phyloP scores from a whole-genome alignment of 2,888 invertebrate species.

The Amiota mariae region DNA sequence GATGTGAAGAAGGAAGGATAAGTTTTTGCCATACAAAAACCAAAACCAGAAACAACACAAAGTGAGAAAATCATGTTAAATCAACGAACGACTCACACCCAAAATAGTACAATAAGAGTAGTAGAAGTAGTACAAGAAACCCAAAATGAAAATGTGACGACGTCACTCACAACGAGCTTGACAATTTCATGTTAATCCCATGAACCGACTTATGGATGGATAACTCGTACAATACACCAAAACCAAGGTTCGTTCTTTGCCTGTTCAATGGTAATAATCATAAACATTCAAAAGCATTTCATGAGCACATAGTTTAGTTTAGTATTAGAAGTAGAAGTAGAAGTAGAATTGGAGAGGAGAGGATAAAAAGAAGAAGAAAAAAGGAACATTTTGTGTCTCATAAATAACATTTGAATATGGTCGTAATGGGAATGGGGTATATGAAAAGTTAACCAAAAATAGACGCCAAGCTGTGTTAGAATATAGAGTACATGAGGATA shows the following conservation, averaged over 20 bases:
- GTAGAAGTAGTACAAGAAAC: too few species aligned
- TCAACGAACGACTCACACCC: not conserved
- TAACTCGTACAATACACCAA: too few species aligned
- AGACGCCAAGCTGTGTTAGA: not conserved
- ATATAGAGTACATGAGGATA: not conserved
- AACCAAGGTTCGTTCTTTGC: slow-evolving; percentile 37
- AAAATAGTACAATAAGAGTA: slow-evolving; percentile 12
- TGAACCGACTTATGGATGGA: too few species aligned
- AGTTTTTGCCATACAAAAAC: slow-evolving; percentile 33
- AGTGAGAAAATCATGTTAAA: slow-evolving; percentile 3
- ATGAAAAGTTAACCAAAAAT: not conserved
- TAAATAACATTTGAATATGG: slow-evolving; percentile 58
- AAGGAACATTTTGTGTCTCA: slow-evolving; percentile 24
- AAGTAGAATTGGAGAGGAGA: not conserved
- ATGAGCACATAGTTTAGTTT: slow-evolving; percentile 20
- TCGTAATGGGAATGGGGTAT: slow-evolving; percentile 22
- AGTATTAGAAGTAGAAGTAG: too few species aligned
- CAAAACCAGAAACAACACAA: slow-evolving; percentile 25
- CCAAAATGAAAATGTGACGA: slow-evolving; percentile 32
- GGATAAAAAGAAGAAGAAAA: not conserved
- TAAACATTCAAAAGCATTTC: slow-evolving; percentile 52
- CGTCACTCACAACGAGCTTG: slow-evolving; percentile 38
- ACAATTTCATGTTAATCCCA: slow-evolving; percentile 65
- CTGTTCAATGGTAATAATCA: slow-evolving; percentile 51
- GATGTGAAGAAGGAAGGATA: slow-evolving; percentile 38